Base-by-base conservation (phyloP, 2,888 invertebrate genomes). In the Endotricha flammealis region DNA sequence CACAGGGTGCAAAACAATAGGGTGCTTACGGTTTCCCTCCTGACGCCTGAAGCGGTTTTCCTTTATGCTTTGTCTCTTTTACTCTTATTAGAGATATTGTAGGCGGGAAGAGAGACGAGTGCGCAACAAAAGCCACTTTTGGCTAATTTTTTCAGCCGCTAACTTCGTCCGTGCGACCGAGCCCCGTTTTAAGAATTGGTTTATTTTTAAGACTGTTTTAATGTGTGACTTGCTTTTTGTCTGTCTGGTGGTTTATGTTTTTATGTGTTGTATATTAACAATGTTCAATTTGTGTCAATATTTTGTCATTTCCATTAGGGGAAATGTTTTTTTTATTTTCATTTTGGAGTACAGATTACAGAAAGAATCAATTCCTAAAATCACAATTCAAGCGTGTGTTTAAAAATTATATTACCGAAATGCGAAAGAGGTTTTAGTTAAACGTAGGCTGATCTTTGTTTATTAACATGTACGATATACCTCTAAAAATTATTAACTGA, bases 1-100 rank as follows among this genome's bases (percentile, higher is more conserved):
- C 78, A 64, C 55, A 59, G 77, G 67, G 73, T 70, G 65, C 75
- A 78, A 82, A 85, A 85, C 83, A 85, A 83, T 81, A 68, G 85
- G 83, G 80, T 73, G 77, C 78, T 79, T 69, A 74, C 65, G 64
- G 72, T 68, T 77, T 79, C 81, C 80, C 78, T 76, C 66, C 63
- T 62, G 58, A 63, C 63, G 81, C 81, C 78, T 76, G 72, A 74
- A 81, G 81, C 74, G 65, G 64, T 70, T 75, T 75, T 68, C 73
- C 68, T 67, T 51, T 44, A 52, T 57, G 46, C 41, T 12, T 58
- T 54, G 30, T 78, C 72, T 51, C 55, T 48, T 45, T 78, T 58
- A 32, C 56, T 48, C 65, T 39, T 35, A 42, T 38, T 38, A 30
- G 23, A 31, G 33, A 22, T 37, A 27, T 33, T 37, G 39, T 44